A percentile compares a stretch with the other conserved stretches of the same genome.
Conservation (phyloP, 2,113 vertebrate genomes). For the Erythrocebus patas region DNA sequence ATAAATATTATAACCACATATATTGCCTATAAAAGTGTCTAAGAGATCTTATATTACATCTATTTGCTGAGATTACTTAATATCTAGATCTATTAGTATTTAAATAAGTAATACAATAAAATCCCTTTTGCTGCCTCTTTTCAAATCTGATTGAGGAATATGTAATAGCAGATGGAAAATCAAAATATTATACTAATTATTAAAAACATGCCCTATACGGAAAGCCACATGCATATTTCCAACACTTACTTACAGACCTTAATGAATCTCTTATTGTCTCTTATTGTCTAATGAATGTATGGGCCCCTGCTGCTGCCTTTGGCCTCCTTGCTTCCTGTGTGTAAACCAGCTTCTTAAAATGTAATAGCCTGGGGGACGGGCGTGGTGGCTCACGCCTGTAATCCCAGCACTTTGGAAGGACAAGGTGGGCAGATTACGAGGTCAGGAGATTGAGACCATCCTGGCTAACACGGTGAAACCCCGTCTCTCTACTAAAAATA, state of each 20-base stretch:
- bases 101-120: not conserved
- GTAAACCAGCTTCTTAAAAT: not conserved
- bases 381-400: no score
- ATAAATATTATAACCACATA: not conserved
- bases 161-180: not conserved
- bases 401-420: no score
- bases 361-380: not conserved
- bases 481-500: no score
- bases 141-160: not conserved
- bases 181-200: not conserved
- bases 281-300: not conserved
- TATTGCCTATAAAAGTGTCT: not conserved
- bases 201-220: not conserved
- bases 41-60: not conserved
- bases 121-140: not conserved
- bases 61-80: not conserved
- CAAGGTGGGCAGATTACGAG: no score
- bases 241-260: not conserved
- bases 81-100: not conserved
- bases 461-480: no score
- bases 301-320: not conserved
- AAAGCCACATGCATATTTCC: not conserved
- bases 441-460: no score
- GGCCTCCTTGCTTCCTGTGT: not conserved
- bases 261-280: not conserved